A percentile compares a stretch with the other conserved stretches of the same genome.
Evolutionary conservation across 2,888 invertebrate species (phyloP).

Genomic region (Cephus pygmeus): DNA sequence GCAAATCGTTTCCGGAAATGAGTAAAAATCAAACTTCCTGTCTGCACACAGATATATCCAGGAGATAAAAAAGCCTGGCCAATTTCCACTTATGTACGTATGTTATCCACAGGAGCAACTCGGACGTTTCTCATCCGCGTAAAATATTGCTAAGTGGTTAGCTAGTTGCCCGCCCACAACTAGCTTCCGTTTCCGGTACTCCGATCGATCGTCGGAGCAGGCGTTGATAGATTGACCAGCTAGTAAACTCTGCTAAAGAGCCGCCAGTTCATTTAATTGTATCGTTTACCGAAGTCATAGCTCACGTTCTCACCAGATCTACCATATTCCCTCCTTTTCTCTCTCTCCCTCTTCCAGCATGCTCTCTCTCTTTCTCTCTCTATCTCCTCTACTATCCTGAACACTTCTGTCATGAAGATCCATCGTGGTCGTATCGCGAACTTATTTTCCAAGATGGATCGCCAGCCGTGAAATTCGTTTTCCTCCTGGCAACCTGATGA

Average conservation of each 20-base stretch:
- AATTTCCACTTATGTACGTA: background rate
- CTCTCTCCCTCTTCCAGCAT: background rate
- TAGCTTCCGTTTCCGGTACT: constrained; percentile 1
- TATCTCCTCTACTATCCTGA: background rate
- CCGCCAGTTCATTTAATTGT: constrained; percentile 9
- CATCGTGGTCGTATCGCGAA: constrained; percentile 3
- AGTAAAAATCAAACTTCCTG: background rate
- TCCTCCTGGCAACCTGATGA: background rate
- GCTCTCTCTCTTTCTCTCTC: no score
- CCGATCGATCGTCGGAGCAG: background rate
- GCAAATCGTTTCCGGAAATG: background rate
- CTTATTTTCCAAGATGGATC: constrained; percentile 8
- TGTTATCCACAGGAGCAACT: background rate
- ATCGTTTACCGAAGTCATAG: constrained; percentile 8
- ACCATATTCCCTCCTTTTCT: background rate
- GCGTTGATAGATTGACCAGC: constrained; percentile 9
- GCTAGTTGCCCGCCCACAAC: background rate
- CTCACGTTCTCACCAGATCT: constrained; percentile 5
- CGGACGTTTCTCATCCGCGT: background rate
- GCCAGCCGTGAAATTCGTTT: background rate
- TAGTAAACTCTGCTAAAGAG: constrained; percentile 3
- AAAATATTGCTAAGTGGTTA: background rate
- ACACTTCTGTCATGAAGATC: constrained; percentile 3
- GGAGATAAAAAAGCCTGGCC: background rate
- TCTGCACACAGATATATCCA: background rate